Conservation (phyloP, 2,797 vertebrate genomes). For the Gambelia wislizenii region DNA sequence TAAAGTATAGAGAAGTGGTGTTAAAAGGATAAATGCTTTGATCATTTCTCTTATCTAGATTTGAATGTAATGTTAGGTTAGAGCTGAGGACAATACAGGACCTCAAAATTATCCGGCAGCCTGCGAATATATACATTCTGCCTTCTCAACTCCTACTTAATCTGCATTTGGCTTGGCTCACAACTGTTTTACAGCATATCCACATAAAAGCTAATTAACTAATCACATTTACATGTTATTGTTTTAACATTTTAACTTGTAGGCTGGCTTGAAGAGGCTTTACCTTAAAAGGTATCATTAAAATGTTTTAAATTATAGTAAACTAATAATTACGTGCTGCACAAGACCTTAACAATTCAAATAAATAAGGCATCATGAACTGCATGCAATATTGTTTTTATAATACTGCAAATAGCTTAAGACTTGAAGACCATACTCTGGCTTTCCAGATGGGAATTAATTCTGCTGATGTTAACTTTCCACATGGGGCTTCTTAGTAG, state of each 20-base stretch:
- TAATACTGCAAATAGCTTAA: conserved; percentile 51
- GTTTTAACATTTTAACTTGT: neutral
- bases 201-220: neutral
- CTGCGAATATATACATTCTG: neutral
- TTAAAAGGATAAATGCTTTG: conserved; percentile 20
- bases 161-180: neutral
- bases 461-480: conserved; percentile 61
- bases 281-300: neutral
- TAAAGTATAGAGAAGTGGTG: conserved; percentile 36
- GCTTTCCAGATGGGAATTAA: conserved; percentile 48
- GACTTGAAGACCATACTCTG: conserved; percentile 47
- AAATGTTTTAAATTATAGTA: neutral
- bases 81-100: neutral
- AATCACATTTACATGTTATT: neutral
- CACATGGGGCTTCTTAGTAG: conserved; percentile 39
- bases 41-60: conserved; percentile 31
- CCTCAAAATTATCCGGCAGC: neutral
- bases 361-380: conserved; percentile 46
- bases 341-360: conserved; percentile 27
- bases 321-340: conserved; percentile 1
- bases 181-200: neutral
- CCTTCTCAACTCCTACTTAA: neutral
- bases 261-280: too few relatives aligned
- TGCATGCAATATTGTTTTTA: conserved; percentile 39
- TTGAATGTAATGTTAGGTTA: conserved; percentile 32